Evolutionary conservation across 2,797 vertebrate genomes (phyloP), one percentile per base, ranked within the genome.

Genomic region (Hydrocynus forskahlii): DNA sequence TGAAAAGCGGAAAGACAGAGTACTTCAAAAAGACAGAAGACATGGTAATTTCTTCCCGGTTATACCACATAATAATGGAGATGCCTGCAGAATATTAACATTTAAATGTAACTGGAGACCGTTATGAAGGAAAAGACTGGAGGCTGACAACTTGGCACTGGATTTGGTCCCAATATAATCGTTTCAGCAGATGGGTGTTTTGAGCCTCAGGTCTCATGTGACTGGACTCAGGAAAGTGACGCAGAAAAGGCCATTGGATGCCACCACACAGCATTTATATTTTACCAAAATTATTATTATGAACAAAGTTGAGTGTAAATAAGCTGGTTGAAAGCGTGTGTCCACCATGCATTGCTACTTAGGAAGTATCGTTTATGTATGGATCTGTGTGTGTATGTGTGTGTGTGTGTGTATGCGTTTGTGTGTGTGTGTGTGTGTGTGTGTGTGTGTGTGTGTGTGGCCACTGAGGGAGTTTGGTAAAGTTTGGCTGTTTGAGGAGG

Each of bases 1-100:
- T 38, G 43, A 25, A 64, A 72, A 72, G 62, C 70, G 23, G 70
- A 40, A 66, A 14, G 59, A 9, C n/a, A 64, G 54, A 73, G 69
- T 59, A 55, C 78, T 35, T 80, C 57, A 73, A 72, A 79, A 80
- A 43, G 43, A 45, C 1, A 45, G 43, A 45, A 45, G 10, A 5
- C 69, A 63, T 43, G 69, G 78, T 64, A 59, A 8, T 64, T 59
- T 29, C 12, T 8, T 60, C 55, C 60, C 12, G 9, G 60, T 21
- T 59, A 60, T 50, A 81, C 79, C 80, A 70, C 80, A 81, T 75
- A 81, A 76, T 76, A 69, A 70, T 55, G 45, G 10, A 17, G 80
- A 55, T 13, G 7, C 43, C 40, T 76, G 66, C 45, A 67, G 45
- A 40, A 74, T 55, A 54, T 66, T 25, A 62, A 45, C 72, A 75